These are phyloP conservation scores for Syndactyla subalaris DNA, from an alignment of 2,797 vertebrate species.

Conservation along the genomic window DNA sequence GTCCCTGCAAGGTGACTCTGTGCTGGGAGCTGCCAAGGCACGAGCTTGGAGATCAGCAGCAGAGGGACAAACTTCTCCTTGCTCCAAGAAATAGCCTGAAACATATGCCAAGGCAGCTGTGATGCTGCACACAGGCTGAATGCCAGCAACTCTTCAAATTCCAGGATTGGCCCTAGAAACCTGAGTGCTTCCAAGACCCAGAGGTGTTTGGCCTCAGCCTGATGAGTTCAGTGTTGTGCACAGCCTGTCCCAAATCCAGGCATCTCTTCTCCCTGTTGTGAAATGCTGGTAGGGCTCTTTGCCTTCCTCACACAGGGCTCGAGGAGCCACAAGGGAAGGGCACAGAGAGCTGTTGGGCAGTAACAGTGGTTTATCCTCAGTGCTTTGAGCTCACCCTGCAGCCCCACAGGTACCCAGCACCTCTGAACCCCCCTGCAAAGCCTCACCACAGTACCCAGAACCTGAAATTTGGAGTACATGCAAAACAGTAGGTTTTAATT, in stretches of 20 bases:
- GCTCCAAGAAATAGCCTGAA: background rate
- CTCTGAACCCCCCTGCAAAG: background rate
- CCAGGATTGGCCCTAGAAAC: background rate
- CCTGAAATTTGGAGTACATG: background rate
- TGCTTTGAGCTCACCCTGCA: background rate
- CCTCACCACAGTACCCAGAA: background rate
- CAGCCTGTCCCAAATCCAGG: background rate
- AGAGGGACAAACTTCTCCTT: background rate
- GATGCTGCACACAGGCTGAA: background rate
- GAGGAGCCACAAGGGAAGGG: background rate
- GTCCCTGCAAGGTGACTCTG: background rate
- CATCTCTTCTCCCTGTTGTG: accelerated
- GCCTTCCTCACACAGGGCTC: background rate
- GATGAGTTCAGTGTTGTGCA: background rate
- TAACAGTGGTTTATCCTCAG: background rate
- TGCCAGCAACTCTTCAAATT: background rate
- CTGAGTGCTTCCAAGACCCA: background rate
- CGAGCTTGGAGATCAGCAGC: background rate
- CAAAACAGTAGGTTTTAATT: background rate
- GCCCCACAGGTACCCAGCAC: no score
- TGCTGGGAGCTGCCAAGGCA: background rate
- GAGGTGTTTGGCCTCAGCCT: background rate
- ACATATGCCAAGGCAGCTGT: background rate
- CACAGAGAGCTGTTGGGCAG: background rate
- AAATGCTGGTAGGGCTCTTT: background rate